Evolutionary conservation across 2,888 invertebrate species (phyloP).

Genomic region (Diarsia rubi): DNA sequence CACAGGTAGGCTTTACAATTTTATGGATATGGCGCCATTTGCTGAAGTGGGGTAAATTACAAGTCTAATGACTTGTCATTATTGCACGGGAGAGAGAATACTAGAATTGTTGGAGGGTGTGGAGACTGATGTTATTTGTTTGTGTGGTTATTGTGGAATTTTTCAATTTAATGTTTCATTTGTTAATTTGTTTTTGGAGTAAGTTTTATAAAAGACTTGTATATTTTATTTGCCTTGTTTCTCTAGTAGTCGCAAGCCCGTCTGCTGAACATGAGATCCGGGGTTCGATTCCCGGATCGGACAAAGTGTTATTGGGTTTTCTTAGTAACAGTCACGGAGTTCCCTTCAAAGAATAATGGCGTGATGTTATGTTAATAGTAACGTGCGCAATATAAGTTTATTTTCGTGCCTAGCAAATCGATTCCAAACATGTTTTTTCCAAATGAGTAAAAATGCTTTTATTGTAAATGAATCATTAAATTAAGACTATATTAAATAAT

Average conservation of each 20-base stretch:
- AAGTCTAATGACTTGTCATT: conserved; percentile 61
- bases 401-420: too few species aligned
- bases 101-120: conserved; percentile 13
- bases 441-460: too few species aligned
- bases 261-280: too few species aligned
- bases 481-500: too few species aligned
- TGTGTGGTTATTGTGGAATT: not conserved
- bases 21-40: conserved; percentile 59
- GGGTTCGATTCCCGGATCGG: too few species aligned
- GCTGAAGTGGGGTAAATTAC: conserved; percentile 53
- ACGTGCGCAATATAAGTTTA: not conserved
- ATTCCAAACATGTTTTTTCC: not conserved
- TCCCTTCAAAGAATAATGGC: too few species aligned
- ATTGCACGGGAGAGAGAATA: conserved; percentile 34
- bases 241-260: too few species aligned
- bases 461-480: too few species aligned
- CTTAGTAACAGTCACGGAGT: too few species aligned
- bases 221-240: not conserved
- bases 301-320: too few species aligned
- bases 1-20: conserved; percentile 66
- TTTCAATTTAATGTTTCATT: conserved; percentile 28
- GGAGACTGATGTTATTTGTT: conserved; percentile 1
- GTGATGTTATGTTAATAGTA: too few species aligned
- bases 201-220: not conserved
- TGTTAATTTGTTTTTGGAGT: not conserved